Percentiles rank a stretch among this genome's conserved stretches.
phyloP scores from a whole-genome alignment of 2,888 invertebrate genomes.

The Tachina grossa region DNA sequence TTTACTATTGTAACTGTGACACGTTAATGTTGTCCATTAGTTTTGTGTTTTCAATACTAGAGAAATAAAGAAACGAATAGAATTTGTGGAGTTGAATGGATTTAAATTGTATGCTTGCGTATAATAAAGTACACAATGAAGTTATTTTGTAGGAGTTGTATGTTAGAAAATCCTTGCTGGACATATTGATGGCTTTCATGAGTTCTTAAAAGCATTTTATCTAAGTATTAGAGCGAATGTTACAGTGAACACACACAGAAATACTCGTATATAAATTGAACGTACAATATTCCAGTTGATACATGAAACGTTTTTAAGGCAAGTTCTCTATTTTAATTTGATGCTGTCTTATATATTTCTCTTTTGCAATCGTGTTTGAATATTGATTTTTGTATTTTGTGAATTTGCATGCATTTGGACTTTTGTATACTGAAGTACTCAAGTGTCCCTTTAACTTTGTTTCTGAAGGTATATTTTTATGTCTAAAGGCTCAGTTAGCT shows the following conservation, averaged over 20 bases:
- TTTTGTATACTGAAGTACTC: conserved; percentile 5
- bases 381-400: conserved; percentile 21
- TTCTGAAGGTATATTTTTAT: neutral
- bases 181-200: too few species aligned
- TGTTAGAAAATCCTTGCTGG: neutral
- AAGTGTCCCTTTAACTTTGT: neutral
- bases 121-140: neutral
- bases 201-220: conserved; percentile 5
- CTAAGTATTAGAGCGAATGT: conserved; percentile 18
- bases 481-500: too few species aligned
- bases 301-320: conserved; percentile 62
- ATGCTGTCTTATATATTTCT: neutral
- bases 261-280: conserved; percentile 39
- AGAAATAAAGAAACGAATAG: neutral
- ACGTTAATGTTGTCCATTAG: conserved; percentile 16
- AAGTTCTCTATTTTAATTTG: conserved; percentile 14
- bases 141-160: neutral
- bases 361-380: conserved; percentile 21
- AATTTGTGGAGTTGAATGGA: neutral
- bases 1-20: neutral
- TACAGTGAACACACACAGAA: neutral
- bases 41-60: neutral
- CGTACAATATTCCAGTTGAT: conserved; percentile 53
- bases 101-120: conserved; percentile 12
- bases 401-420: neutral